Conservation (phyloP, 2,797 vertebrate species). For the Alectoris magna region DNA sequence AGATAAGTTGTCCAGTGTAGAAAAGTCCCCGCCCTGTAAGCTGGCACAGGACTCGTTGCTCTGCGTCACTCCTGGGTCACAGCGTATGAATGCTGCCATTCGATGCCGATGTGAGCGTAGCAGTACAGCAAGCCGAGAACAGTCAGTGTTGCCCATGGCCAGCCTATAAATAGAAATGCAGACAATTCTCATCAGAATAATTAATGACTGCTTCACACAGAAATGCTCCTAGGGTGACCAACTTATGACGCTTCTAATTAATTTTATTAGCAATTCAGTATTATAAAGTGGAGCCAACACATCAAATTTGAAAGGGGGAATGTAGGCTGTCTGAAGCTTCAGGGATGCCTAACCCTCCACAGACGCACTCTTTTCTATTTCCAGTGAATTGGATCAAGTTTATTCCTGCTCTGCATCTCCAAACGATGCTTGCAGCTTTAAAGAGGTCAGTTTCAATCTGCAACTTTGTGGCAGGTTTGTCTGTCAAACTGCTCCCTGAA, state of each 20-base stretch:
- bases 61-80: background rate
- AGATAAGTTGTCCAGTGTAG: background rate
- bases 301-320: background rate
- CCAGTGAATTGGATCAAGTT: background rate
- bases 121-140: conserved; percentile 83
- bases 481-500: background rate
- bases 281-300: background rate
- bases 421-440: accelerated
- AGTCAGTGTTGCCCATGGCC: conserved; percentile 81
- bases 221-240: conserved; percentile 10
- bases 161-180: conserved; percentile 75
- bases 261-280: background rate
- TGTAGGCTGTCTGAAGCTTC: background rate
- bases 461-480: background rate
- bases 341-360: background rate
- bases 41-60: background rate
- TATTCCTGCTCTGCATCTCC: background rate
- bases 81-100: conserved; percentile 71
- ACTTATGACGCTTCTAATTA: background rate
- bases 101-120: conserved; percentile 82
- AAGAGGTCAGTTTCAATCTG: background rate
- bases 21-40: background rate
- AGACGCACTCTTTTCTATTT: background rate
- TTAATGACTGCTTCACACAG: conserved; percentile 17
- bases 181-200: conserved; percentile 40